Percentiles rank a stretch among this genome's conserved stretches.
Evolutionary conservation across 2,113 vertebrate species (phyloP).

Genomic region (Nothobranchius furzeri): DNA sequence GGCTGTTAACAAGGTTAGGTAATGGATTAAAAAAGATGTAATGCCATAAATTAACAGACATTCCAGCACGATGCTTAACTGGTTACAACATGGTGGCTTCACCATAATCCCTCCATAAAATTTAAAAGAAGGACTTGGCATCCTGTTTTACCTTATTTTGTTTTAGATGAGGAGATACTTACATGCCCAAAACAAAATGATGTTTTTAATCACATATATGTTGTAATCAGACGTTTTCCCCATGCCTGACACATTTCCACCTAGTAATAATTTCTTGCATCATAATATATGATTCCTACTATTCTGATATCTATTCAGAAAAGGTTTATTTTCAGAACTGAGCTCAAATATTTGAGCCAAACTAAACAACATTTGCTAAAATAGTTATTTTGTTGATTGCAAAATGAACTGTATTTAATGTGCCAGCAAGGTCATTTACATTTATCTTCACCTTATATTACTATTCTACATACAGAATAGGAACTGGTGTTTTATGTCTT

Average conservation of each 20-base stretch:
- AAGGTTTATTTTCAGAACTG: background rate
- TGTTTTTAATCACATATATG: no score
- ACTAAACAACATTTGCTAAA: background rate
- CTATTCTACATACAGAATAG: background rate
- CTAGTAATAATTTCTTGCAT: conserved; percentile 13
- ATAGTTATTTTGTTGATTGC: background rate
- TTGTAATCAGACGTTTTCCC: background rate
- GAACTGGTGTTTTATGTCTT: background rate
- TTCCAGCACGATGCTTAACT: conserved; percentile 23
- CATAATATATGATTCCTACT: conserved; percentile 6
- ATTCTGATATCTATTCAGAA: conserved; percentile 7
- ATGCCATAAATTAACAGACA: no score
- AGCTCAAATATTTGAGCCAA: background rate
- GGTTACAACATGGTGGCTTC: background rate
- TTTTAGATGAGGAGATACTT: background rate
- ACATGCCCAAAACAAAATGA: background rate
- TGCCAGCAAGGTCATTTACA: background rate
- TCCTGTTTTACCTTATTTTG: background rate
- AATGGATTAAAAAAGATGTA: conserved; percentile 8
- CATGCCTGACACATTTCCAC: background rate
- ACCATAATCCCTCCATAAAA: background rate
- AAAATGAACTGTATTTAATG: background rate
- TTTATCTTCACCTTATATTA: background rate
- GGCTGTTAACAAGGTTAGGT: conserved; percentile 62
- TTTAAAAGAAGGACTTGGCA: background rate